phyloP scores from a whole-genome alignment of 2,113 vertebrate species.

The Numida meleagris region DNA sequence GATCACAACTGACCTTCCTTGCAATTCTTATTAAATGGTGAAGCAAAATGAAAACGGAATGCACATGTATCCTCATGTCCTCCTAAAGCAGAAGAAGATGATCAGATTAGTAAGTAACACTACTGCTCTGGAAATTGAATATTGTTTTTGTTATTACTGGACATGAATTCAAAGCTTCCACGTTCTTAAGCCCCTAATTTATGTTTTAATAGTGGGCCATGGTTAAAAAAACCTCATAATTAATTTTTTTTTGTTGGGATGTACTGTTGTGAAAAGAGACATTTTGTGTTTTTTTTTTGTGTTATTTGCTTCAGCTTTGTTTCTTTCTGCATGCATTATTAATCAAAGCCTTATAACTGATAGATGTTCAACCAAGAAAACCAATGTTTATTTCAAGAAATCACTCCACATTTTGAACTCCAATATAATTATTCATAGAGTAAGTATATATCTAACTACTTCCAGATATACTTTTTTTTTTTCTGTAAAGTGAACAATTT shows the following conservation, averaged over 20 bases:
- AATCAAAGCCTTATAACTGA: background rate
- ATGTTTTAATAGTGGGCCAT: background rate
- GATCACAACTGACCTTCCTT: background rate
- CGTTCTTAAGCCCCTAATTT: background rate
- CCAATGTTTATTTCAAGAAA: background rate
- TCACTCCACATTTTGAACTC: background rate
- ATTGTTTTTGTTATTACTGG: background rate
- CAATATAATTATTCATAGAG: background rate
- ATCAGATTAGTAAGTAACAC: background rate
- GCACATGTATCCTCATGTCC: background rate
- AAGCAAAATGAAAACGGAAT: background rate
- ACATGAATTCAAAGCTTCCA: background rate
- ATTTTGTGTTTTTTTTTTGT: background rate
- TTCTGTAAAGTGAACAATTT: background rate
- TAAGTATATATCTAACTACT: background rate
- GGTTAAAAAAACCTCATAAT: background rate
- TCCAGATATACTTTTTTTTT: background rate
- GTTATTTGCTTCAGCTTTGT: background rate
- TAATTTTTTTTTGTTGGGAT: background rate
- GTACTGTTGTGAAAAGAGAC: background rate
- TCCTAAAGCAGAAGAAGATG: background rate
- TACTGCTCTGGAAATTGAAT: background rate
- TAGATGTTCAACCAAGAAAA: background rate
- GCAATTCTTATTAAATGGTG: background rate
- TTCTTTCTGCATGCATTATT: background rate